Evolutionary conservation across 2,797 vertebrate genomes (phyloP).

Genomic region (Argentina silus): DNA sequence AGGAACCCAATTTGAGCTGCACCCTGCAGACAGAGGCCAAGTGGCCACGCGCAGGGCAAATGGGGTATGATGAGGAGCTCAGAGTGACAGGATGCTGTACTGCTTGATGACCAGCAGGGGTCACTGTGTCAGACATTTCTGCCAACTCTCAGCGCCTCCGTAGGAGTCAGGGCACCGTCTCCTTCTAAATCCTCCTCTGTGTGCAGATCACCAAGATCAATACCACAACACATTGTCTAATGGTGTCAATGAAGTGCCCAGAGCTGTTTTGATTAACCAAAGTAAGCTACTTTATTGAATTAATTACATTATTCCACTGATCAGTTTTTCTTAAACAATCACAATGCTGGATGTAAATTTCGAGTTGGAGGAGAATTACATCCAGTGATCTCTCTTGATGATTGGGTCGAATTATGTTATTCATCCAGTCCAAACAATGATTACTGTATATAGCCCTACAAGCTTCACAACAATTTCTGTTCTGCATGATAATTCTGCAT

Average conservation of each 20-base stretch:
- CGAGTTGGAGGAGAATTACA: too few species aligned
- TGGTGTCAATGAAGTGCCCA: constrained; percentile 4
- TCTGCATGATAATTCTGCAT: too few species aligned
- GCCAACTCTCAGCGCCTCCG: not conserved
- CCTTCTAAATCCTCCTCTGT: constrained; percentile 3
- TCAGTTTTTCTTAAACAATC: not conserved
- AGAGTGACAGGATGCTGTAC: constrained; percentile 43
- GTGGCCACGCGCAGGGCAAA: constrained; percentile 34
- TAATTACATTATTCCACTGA: constrained; percentile 5
- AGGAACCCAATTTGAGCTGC: constrained; percentile 42
- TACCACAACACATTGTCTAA: constrained; percentile 15
- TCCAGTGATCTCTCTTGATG: too few species aligned
- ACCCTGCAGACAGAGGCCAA: constrained; percentile 37
- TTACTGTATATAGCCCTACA: not conserved
- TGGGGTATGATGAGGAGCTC: constrained; percentile 23
- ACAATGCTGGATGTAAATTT: not conserved
- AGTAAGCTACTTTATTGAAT: constrained; percentile 6
- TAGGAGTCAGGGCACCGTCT: constrained; percentile 2
- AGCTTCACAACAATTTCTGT: too few species aligned
- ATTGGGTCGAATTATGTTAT: too few species aligned
- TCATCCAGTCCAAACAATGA: not conserved
- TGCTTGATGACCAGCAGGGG: constrained; percentile 70
- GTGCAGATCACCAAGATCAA: constrained; percentile 19
- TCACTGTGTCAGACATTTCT: constrained; percentile 65
- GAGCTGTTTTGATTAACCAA: constrained; percentile 14